A percentile compares a stretch with the other conserved stretches of the same genome.
These are phyloP conservation scores for Scartelaos histophorus DNA, from an alignment of 2,113 vertebrate species.

Conservation along the genomic window DNA sequence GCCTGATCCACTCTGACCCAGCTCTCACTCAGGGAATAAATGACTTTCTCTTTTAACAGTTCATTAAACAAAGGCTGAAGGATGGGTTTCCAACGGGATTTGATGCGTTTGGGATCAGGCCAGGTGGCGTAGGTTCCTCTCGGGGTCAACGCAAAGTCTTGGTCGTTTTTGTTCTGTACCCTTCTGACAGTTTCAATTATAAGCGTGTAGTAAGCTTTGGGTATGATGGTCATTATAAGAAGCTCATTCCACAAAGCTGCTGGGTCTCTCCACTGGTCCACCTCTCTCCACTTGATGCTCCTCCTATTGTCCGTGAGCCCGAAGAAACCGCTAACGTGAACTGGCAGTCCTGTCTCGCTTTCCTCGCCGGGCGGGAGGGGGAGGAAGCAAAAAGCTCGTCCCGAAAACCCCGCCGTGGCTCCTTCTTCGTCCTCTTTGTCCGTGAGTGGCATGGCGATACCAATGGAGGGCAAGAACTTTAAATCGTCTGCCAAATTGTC, in stretches of 20 bases:
- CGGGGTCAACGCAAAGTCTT: constrained; percentile 82
- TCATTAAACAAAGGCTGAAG: constrained; percentile 88
- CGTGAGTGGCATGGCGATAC: constrained; percentile 87
- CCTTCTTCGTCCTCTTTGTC: constrained; percentile 76
- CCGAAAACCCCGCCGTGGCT: constrained; percentile 84
- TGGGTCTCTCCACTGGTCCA: constrained; percentile 97
- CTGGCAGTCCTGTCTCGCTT: constrained; percentile 92
- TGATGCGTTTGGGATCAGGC: constrained; percentile 84
- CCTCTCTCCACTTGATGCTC: constrained; percentile 96
- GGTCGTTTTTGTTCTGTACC: constrained; percentile 82
- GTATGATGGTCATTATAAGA: constrained; percentile 86
- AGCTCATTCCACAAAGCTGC: constrained; percentile 96
- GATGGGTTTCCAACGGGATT: constrained; percentile 87
- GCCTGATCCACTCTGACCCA: constrained; percentile 88
- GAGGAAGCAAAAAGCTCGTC: constrained; percentile 96
- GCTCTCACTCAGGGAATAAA: constrained; percentile 82
- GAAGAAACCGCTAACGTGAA: constrained; percentile 98
- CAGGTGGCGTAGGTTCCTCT: constrained; percentile 86
- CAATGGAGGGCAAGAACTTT: constrained; percentile 92
- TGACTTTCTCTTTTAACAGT: constrained; percentile 84
- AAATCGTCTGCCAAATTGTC: constrained; percentile 92
- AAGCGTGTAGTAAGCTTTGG: constrained; percentile 88
- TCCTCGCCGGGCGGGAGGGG: constrained; percentile 95
- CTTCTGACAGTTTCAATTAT: constrained; percentile 86
- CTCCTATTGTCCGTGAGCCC: constrained; percentile 97